Evolutionary conservation across 2,113 vertebrate species (phyloP), one percentile per base, ranked within the genome.

Genomic region (Chlorodrepanis virens): DNA sequence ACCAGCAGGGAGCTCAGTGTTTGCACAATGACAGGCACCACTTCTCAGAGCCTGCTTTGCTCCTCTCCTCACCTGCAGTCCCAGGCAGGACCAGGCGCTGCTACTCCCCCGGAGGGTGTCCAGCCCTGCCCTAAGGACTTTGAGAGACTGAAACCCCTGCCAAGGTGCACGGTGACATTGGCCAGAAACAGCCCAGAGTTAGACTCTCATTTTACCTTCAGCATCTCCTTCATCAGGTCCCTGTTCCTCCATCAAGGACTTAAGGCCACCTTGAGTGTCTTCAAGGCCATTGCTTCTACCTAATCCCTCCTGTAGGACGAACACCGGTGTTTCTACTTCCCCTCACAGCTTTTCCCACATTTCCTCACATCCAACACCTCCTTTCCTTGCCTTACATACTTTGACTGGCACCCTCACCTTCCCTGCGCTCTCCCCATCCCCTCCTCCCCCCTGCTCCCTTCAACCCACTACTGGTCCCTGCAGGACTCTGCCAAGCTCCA

Each of bases 1-100:
- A 27, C 9, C 37, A 57, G 31, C 31, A 59, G 39, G 14, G 45
- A 83, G 3, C 63, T 60, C 64, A 11, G 21, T 21, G 12, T 70
- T 29, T 49, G 23, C 31, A 12, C 59, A 25, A 7, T 28, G 24
- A 27, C 12, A 33, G 42, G 9, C 31, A 42, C 6, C 27, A 19
- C n/a, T 17, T 8, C 67, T 5, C 63, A 76, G 42, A 60, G 27
- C 29, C n/a, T 16, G 1, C n/a, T 74, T 35, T 45, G 45, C 31
- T 68, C 14, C 5, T 1, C n/a, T n/a, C 52, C 25, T 4, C 4
- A 0, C 33, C n/a, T 2, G 0, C 18, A 24, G n/a, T 12, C 27
- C 69, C 49, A 45, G 63, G 42, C 39, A 65, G 47, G 27, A 22
- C 45, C 64, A 42, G 54, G 54, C 11, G 23, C 50, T 37, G 7